A percentile compares a stretch with the other conserved stretches of the same genome.
phyloP scores from a whole-genome alignment of 1,140 invertebrate species.

The Anastrepha obliqua region DNA sequence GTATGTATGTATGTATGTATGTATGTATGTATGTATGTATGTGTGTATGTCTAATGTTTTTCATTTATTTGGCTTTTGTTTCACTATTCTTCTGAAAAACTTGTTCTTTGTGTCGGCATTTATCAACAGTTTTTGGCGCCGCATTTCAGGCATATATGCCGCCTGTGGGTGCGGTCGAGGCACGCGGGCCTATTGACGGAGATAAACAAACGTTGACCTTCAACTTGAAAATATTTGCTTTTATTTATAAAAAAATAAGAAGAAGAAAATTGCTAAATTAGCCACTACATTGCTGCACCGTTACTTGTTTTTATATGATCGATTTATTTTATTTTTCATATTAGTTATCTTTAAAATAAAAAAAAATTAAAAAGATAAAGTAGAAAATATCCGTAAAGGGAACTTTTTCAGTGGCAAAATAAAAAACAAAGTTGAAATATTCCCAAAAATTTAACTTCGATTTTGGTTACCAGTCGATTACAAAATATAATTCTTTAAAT shows the following conservation, averaged over 20 bases:
- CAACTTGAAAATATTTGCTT: slow-evolving; percentile 3
- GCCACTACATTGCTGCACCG: too few relatives aligned
- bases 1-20: neutral
- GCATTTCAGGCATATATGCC: neutral
- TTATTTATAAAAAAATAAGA: slow-evolving; percentile 4
- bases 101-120: neutral
- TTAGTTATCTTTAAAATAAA: too few relatives aligned
- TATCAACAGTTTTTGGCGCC: neutral
- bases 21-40: neutral
- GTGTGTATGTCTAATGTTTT: neutral
- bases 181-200: neutral
- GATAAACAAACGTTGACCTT: slow-evolving; percentile 39
- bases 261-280: neutral
- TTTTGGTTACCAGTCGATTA: too few relatives aligned
- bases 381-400: too few relatives aligned
- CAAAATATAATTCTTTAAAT: too few relatives aligned
- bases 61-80: neutral
- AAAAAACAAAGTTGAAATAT: too few relatives aligned
- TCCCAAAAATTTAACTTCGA: too few relatives aligned
- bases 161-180: neutral
- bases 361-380: too few relatives aligned
- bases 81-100: neutral
- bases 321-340: too few relatives aligned
- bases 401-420: too few relatives aligned
- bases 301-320: too few relatives aligned